These are phyloP conservation scores for Procapra przewalskii DNA, from an alignment of 2,113 vertebrate genomes.

Conservation along the genomic window DNA sequence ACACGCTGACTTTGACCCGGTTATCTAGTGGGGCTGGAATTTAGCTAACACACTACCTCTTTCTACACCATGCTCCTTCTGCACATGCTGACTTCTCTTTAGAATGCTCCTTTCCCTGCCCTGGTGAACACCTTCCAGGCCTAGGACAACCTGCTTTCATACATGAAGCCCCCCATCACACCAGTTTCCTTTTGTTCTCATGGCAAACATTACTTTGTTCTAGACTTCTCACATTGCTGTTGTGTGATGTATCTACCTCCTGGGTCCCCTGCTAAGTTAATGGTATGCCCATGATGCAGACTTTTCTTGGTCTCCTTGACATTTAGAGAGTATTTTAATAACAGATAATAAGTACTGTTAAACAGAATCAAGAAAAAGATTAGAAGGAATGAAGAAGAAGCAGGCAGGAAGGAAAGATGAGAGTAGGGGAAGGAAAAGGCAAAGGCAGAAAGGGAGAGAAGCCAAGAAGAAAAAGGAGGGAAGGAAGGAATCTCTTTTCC, in stretches of 20 bases:
- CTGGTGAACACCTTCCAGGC: not conserved
- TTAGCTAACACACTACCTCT: not conserved
- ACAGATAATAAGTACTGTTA: not conserved
- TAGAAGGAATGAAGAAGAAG: not conserved
- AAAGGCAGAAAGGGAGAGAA: not conserved
- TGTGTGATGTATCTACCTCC: not conserved
- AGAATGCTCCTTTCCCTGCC: not conserved
- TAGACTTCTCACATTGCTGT: accelerated
- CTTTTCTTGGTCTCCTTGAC: not conserved
- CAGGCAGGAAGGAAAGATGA: not conserved
- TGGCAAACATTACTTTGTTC: not conserved
- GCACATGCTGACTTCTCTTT: not conserved
- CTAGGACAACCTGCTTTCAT: not conserved
- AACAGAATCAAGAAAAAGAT: not conserved
- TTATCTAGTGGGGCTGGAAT: not conserved
- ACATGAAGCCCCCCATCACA: not conserved
- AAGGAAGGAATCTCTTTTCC: not conserved
- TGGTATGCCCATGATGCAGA: not conserved
- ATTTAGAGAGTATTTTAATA: not conserved
- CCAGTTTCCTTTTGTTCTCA: not conserved
- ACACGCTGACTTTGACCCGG: not conserved
- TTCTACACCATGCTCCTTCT: not conserved
- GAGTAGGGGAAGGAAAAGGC: not conserved
- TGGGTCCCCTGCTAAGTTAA: not conserved
- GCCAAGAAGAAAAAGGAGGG: not conserved